Percentiles rank a stretch among this genome's conserved stretches.
phyloP scores from a whole-genome alignment of 2,888 invertebrate species.

The Caenorhabditis uteleia region DNA sequence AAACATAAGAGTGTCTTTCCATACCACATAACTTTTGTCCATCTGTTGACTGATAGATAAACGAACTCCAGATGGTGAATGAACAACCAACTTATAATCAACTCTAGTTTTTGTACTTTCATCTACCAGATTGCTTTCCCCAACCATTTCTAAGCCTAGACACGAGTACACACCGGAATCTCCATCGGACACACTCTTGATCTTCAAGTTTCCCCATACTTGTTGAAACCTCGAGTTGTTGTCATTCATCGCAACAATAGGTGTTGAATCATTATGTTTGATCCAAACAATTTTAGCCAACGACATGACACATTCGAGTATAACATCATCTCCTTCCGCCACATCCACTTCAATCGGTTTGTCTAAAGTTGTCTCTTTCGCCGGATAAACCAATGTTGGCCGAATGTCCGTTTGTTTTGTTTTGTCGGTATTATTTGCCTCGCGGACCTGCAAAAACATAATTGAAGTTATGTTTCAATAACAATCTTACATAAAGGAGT shows the following conservation, averaged over 20 bases:
- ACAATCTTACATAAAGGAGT: constrained; percentile 48
- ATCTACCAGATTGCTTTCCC: constrained; percentile 9
- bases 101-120: constrained; percentile 29
- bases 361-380: constrained; percentile 30
- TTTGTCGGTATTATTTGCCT: constrained; percentile 17
- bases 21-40: constrained; percentile 49
- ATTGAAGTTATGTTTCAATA: too few species aligned
- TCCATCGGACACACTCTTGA: constrained; percentile 31
- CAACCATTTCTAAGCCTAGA: constrained; percentile 29
- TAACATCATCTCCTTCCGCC: constrained; percentile 56
- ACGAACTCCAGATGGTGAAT: constrained; percentile 57
- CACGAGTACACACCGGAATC: constrained; percentile 33
- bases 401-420: constrained; percentile 6
- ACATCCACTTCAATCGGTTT: constrained; percentile 54
- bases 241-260: constrained; percentile 49
- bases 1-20: neutral
- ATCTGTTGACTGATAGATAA: constrained; percentile 40
- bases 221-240: constrained; percentile 54
- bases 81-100: constrained; percentile 60
- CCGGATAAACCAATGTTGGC: constrained; percentile 53
- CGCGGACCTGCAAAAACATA: constrained; percentile 17
- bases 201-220: constrained; percentile 62
- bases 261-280: constrained; percentile 51
- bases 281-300: constrained; percentile 57
- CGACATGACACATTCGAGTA: constrained; percentile 64